Evolutionary conservation across 2,113 vertebrate species (phyloP), one percentile per base, ranked within the genome.

Genomic region (Hypocryptadius cinnamomeus): DNA sequence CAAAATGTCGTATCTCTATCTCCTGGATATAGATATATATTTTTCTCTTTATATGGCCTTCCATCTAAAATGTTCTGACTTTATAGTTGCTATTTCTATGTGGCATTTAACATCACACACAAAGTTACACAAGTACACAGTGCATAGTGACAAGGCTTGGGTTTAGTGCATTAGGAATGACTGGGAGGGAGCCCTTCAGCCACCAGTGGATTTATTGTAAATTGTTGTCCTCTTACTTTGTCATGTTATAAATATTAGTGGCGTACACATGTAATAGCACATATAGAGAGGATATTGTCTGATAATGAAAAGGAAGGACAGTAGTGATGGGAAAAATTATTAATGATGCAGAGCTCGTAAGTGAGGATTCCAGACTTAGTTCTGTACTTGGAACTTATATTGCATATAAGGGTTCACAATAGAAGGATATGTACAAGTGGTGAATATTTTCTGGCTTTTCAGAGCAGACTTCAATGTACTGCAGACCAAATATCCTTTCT

Each of bases 1-100:
- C 50, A 64, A 91, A 57, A 68, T 25, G 6, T 39, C 0, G 0
- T 44, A 8, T 48, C 19, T 68, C 1, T 45, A 42, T 54, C 18
- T 84, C 61, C 27, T 61, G 54, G 21, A 61, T 33, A 39, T 25
- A 39, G 44, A 33, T 48, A 25, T 9, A 7, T 77, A 12, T 61
- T 39, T 65, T 72, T 56, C 27, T 72, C 33, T 50, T 91, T 37
- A 33, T 9, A 7, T 45, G 25, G 4, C 15, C 15, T 65, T 78
- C 65, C 10, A 30, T 57, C 25, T 80, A 42, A 86, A 50, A 35
- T 79, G 6, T 59, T 72, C 21, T 50, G 24, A 13, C 18, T 59
- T 64, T 28, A 22, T 5, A 71, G n/a, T 37, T 79, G 14, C 13
- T 68, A 17, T 42, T 73, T 73, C n/a, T 76, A 3, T 45, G 53